A percentile compares a stretch with the other conserved stretches of the same genome.
These are phyloP conservation scores for Agrotis exclamationis DNA, from an alignment of 2,888 invertebrate species.

Conservation along the genomic window DNA sequence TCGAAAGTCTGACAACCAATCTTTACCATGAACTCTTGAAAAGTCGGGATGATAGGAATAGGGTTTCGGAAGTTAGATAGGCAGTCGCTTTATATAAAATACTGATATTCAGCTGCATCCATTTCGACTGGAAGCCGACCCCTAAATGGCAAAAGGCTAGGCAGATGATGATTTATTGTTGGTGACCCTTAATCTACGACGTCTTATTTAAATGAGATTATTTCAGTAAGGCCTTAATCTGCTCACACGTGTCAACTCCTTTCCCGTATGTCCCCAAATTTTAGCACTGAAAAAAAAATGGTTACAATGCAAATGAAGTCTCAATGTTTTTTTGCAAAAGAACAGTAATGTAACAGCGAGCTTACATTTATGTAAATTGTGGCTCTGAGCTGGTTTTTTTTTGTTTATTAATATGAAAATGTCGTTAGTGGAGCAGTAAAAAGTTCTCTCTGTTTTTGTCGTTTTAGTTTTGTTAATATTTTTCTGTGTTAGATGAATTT, in stretches of 20 bases:
- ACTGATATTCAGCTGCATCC: no score
- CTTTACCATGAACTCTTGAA: no score
- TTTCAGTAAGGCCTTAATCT: not conserved
- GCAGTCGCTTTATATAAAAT: no score
- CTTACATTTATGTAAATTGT: slow-evolving; percentile 67
- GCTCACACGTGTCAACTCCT: not conserved
- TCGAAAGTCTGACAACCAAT: no score
- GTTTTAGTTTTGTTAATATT: slow-evolving; percentile 29
- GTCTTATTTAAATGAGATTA: not conserved
- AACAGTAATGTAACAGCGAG: slow-evolving; percentile 59
- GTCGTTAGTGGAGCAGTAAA: slow-evolving; percentile 56
- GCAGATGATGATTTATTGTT: no score
- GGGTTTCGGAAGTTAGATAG: no score
- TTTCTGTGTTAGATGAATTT: slow-evolving; percentile 12
- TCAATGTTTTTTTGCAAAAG: slow-evolving; percentile 61
- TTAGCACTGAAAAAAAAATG: slow-evolving; percentile 59
- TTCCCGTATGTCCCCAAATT: slow-evolving; percentile 34
- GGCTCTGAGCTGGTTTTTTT: slow-evolving; percentile 34
- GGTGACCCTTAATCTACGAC: no score
- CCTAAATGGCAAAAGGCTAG: no score
- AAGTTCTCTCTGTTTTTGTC: slow-evolving; percentile 28
- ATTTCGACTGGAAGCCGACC: no score
- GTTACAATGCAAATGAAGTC: slow-evolving; percentile 65
- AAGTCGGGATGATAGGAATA: no score
- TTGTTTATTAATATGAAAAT: slow-evolving; percentile 65